phyloP scores from a whole-genome alignment of 2,888 invertebrate genomes.

The Lutraria lutraria region DNA sequence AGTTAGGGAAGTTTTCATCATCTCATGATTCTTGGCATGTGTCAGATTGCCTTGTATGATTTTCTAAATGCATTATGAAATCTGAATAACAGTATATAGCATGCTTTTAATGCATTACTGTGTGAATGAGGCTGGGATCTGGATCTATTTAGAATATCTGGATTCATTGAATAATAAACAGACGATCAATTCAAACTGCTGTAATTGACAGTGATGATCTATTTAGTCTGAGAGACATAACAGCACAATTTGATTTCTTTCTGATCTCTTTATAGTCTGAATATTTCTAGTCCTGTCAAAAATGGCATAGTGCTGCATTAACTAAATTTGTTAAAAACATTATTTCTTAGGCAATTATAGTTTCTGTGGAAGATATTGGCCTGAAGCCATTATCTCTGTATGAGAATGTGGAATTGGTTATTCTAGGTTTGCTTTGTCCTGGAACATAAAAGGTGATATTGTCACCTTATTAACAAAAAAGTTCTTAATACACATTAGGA shows the following conservation, averaged over 20 bases:
- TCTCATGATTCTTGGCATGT: conserved; percentile 1
- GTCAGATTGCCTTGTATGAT: conserved; percentile 9
- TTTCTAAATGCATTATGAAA: not conserved
- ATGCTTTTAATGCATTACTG: not conserved
- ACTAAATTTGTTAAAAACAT: not conserved
- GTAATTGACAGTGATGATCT: not conserved
- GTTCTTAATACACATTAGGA: too few species aligned
- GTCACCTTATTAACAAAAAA: too few species aligned
- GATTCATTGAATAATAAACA: not conserved
- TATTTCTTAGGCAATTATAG: not conserved
- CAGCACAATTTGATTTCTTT: not conserved
- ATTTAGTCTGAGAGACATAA: not conserved
- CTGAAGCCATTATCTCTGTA: not conserved
- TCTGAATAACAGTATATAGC: not conserved
- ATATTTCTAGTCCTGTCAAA: not conserved
- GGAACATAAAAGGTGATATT: too few species aligned
- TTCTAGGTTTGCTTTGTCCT: too few species aligned
- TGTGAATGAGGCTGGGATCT: too few species aligned
- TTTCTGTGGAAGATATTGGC: not conserved
- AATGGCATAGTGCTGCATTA: not conserved
- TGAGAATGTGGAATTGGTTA: not conserved
- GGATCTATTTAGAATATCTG: not conserved
- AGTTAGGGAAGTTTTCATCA: not conserved
- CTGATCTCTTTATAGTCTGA: not conserved
- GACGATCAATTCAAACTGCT: not conserved